Evolutionary conservation across 2,113 vertebrate species (phyloP).

Genomic region (Pedetes capensis): DNA sequence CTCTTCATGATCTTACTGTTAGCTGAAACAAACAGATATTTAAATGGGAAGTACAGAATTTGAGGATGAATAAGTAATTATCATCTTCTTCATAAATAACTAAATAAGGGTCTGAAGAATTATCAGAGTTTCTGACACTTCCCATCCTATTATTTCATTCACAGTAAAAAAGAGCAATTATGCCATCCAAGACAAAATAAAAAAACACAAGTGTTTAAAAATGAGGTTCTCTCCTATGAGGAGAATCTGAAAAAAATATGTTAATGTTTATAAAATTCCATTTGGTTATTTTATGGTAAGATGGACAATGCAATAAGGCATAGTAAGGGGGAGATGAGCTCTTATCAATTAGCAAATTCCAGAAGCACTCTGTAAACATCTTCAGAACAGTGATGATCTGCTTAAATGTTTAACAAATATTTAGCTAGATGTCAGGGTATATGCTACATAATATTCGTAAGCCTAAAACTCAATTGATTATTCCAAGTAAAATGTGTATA

Average conservation of each 20-base stretch:
- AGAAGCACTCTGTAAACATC: neutral
- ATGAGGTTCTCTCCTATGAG: constrained; percentile 19
- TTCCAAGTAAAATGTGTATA: neutral
- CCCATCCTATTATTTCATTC: neutral
- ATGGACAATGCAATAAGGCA: neutral
- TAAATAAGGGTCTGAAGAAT: neutral
- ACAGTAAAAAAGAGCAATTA: neutral
- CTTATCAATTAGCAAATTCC: neutral
- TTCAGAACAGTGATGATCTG: neutral
- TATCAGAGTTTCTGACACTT: constrained; percentile 2
- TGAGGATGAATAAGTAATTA: neutral
- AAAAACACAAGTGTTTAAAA: neutral
- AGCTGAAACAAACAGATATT: neutral
- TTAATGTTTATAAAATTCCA: neutral
- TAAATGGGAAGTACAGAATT: neutral
- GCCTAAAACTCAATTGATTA: neutral
- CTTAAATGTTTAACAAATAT: neutral
- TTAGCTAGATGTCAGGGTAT: neutral
- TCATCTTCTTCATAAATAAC: neutral
- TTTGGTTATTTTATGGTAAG: constrained; percentile 15
- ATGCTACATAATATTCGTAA: neutral
- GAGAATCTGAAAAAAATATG: neutral
- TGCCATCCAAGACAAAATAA: neutral
- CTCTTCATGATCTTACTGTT: neutral
- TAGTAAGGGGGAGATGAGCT: neutral